Percentiles rank a stretch among this genome's conserved stretches.
Evolutionary conservation across 53 echinoderm and acorn worm species (phyloP).

Genomic region (Glandiceps talaboti): DNA sequence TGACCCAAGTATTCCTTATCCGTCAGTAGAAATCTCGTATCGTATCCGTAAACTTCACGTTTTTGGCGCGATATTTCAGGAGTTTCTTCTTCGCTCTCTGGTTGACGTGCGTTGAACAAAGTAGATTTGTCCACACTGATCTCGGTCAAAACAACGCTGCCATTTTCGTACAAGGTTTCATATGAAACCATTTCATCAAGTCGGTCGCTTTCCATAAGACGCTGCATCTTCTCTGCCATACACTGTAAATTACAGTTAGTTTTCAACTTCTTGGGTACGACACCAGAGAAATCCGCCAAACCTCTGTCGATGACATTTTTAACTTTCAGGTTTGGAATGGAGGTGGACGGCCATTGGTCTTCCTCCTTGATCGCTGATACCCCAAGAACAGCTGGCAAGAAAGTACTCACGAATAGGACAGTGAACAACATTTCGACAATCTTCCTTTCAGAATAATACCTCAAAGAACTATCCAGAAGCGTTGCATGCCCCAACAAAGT

Average conservation of each 20-base stretch:
- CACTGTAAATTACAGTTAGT: neutral
- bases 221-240: neutral
- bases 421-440: too few species aligned
- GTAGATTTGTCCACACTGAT: neutral
- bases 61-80: constrained; percentile 9
- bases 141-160: neutral
- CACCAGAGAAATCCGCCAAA: neutral
- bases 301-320: neutral
- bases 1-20: constrained; percentile 35
- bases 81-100: too few species aligned
- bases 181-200: neutral
- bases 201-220: neutral
- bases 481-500: too few species aligned
- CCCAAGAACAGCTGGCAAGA: too few species aligned
- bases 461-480: too few species aligned
- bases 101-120: neutral
- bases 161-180: neutral
- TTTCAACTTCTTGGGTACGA: neutral
- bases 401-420: too few species aligned
- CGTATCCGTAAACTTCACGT: constrained; percentile 34
- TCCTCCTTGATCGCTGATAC: too few species aligned
- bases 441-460: too few species aligned
- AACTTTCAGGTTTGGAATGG: neutral
- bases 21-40: constrained; percentile 51
- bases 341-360: too few species aligned